Percentiles rank a stretch among this genome's conserved stretches.
phyloP scores from a whole-genome alignment of 2,113 vertebrate species.

The Oreocharis arfaki region DNA sequence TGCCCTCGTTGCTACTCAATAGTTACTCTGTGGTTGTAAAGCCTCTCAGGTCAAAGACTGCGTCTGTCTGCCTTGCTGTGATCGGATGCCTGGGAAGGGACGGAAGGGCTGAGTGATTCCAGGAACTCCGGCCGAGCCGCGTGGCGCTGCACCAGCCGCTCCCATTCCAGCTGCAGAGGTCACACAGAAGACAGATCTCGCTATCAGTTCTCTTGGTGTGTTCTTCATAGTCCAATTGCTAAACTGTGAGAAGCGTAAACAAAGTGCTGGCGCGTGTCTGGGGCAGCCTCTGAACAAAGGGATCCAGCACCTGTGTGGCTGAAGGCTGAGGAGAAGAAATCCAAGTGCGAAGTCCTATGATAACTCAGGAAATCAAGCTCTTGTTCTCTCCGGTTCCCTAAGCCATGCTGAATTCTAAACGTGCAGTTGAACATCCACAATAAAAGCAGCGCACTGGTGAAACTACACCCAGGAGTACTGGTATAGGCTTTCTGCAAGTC shows the following conservation, averaged over 20 bases:
- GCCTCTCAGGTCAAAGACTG: conserved; percentile 51
- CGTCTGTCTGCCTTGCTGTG: neutral
- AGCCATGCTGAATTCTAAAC: conserved; percentile 49
- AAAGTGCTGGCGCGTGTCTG: neutral
- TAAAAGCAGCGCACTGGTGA: neutral
- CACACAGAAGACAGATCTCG: neutral
- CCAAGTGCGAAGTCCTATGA: neutral
- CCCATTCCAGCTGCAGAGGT: neutral
- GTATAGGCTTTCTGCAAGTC: conserved; percentile 70
- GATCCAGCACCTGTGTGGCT: neutral
- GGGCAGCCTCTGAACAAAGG: neutral
- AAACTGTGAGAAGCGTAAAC: neutral
- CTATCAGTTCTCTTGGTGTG: neutral
- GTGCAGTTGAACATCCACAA: conserved; percentile 33
- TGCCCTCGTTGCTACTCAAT: neutral
- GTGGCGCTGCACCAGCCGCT: neutral
- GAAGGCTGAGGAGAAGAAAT: conserved; percentile 6
- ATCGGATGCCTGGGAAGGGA: neutral
- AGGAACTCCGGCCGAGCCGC: neutral
- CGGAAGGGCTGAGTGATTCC: neutral
- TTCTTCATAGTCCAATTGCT: neutral
- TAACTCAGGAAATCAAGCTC: conserved; percentile 67
- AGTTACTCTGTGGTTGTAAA: conserved; percentile 42
- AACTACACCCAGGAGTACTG: conserved; percentile 39
- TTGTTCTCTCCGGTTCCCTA: conserved; percentile 46